Evolutionary conservation across 2,113 vertebrate genomes (phyloP).

Genomic region (Tringa solitaria): DNA sequence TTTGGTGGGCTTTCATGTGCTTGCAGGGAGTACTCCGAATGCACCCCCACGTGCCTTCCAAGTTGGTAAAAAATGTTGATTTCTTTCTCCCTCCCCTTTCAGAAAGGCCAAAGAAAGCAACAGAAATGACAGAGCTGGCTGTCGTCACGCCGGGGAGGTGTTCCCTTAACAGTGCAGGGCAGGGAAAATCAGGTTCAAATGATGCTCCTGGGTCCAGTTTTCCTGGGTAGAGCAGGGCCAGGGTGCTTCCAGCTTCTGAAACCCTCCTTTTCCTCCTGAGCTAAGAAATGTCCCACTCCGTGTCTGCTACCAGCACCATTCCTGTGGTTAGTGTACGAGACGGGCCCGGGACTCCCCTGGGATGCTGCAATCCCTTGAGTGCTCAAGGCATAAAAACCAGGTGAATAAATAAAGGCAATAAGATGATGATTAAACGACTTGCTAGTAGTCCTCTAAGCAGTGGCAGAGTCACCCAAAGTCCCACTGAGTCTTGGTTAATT

Average conservation of each 20-base stretch:
- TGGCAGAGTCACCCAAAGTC: background rate
- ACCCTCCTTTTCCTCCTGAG: background rate
- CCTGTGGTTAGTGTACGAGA: accelerated
- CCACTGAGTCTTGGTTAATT: background rate
- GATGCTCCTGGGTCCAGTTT: background rate
- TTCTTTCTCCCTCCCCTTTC: background rate
- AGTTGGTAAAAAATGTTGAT: background rate
- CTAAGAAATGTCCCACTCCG: accelerated
- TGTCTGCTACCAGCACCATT: background rate
- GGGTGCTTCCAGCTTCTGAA: background rate
- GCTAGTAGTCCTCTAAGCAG: background rate
- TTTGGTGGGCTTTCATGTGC: background rate
- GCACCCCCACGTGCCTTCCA: too few relatives aligned
- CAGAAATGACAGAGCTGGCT: background rate
- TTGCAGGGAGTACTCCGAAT: background rate
- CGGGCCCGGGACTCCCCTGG: background rate
- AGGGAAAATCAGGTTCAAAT: background rate
- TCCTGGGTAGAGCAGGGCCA: background rate
- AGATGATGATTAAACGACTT: background rate
- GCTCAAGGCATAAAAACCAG: background rate
- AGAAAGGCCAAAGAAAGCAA: background rate
- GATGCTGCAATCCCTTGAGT: background rate
- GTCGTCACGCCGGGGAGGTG: accelerated
- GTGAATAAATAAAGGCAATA: background rate
- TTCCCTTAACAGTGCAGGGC: background rate